Base-by-base conservation (phyloP, 2,888 invertebrate genomes). In the Nemotelus nigrinus region DNA sequence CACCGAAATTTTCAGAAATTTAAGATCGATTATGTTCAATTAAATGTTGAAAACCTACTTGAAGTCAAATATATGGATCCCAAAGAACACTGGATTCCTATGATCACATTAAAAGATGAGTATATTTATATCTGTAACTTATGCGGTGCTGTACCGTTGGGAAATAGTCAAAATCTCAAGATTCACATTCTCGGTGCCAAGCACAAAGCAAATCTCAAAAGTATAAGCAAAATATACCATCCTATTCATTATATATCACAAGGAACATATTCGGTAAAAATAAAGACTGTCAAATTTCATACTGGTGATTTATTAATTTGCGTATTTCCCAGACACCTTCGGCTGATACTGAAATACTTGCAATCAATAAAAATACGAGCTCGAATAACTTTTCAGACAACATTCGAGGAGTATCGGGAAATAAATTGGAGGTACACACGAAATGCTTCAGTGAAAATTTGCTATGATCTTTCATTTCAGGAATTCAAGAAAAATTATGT, bases 401-500 rank as follows among this genome's bases (percentile, higher is more conserved):
- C 25, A 25, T 25, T 25, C 25, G 25, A 0, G 25, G 25, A 25
- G 25, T 25, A 25, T 25, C 25, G 25, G 25, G 25, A 25, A 25
- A 25, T 25, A 25, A 25, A 25, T 25, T 25, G 25, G 25, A 25
- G 25, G 25, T 25, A 25, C 25, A 25, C 25, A 25, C 25, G 1
- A 25, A 25, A 25, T 25, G 25, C 25, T 25, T 25, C 25, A 25
- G 25, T 25, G 25, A 25, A 25, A 25, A 25, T 25, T 25, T 25
- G 25, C 25, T 25, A 25, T 25, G 25, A 25, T 43, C 3, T 41
- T 41, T 63, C 43, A 41, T 43, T 10, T 2, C 1, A 70, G 70
- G 70, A 70, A 53, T 70, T 70, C 41, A 70, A 70, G 55, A 4
- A 41, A 3, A 25, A 70, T 10, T 55, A 70, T 50, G 43, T 70